Evolutionary conservation across 2,113 vertebrate species (phyloP), one percentile per base, ranked within the genome.

Genomic region (Pomatostomus ruficeps): DNA sequence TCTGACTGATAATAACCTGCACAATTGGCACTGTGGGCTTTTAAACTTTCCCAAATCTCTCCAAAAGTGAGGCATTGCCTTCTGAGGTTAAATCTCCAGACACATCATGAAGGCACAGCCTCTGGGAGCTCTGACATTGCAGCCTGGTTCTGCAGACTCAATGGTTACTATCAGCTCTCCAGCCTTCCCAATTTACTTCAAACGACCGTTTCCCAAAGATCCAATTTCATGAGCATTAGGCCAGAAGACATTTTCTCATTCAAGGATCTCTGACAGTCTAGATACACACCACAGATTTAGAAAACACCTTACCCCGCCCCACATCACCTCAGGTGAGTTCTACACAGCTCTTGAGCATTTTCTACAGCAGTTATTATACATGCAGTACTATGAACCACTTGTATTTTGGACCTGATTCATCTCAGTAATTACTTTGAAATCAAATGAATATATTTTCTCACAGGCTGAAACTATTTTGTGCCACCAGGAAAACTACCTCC

Each of bases 231-330:
- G 5, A 74, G 29, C 18, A 3, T n/a, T 70, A 66, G 22, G 26
- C 15, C n/a, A 70, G 25, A 10, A 55, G 25, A 45, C 33, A 36
- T 62, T 71, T 78, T 29, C 42, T 75, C 12, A 24, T 81, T 91
- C 61, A 71, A 71, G 21, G 8, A 89, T 51, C 28, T 63, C 18
- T 75, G 31, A 33, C 46, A 40, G 65, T 19, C 4, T 1, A 84
- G 66, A 82, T 14, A 40, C 1, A 2, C 8, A 65, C 6, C 6
- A n/a, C 0, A 55, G 17, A 38, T n/a, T n/a, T 2, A 73, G n/a
- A 57, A 89, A 57, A 35, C 22, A 66, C 11, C 26, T 38, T 25
- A 21, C 5, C 10, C 28, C 9, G 21, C 8, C 8, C 7, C 14
- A 54, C 24, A 40, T 14, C 4, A 5, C 18, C 67, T 38, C 4